Conservation (phyloP, 2,113 vertebrate genomes). For the Sebastes schlegelii region DNA sequence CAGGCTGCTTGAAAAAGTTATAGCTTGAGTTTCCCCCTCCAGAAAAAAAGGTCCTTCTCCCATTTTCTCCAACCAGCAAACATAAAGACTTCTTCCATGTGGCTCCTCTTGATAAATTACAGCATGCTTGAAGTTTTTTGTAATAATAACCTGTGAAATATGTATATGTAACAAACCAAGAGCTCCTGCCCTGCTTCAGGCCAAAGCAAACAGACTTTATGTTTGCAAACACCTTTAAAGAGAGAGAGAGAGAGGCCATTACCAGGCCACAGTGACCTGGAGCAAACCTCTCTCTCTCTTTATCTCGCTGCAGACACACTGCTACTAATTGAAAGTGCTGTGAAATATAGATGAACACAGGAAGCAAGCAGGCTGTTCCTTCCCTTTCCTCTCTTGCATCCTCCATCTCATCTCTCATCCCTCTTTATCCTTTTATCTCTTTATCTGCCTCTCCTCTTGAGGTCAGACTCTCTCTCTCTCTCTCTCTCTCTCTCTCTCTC, state of each 20-base stretch:
- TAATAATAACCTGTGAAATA: slow-evolving; percentile 64
- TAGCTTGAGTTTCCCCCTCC: not conserved
- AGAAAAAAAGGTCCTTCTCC: slow-evolving; percentile 7
- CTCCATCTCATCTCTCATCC: slow-evolving; percentile 62
- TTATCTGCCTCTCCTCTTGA: slow-evolving; percentile 54
- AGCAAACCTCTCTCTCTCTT: slow-evolving; percentile 60
- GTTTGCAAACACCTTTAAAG: slow-evolving; percentile 66
- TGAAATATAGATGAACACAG: slow-evolving; percentile 78
- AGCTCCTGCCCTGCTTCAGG: slow-evolving; percentile 41
- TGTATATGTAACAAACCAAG: slow-evolving; percentile 59
- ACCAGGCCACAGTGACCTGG: slow-evolving; percentile 64
- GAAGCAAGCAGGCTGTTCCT: slow-evolving; percentile 63
- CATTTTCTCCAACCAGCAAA: slow-evolving; percentile 11
- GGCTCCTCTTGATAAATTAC: slow-evolving; percentile 72
- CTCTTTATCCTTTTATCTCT: slow-evolving; percentile 71
- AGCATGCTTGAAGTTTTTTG: slow-evolving; percentile 51
- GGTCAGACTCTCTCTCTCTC: slow-evolving; percentile 45
- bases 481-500: slow-evolving; percentile 6
- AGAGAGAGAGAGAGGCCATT: slow-evolving; percentile 52
- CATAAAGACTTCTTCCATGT: slow-evolving; percentile 48
- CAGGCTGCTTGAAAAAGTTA: slow-evolving; percentile 6
- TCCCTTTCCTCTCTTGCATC: slow-evolving; percentile 61
- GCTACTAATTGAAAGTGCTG: slow-evolving; percentile 77
- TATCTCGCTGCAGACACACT: slow-evolving; percentile 55
- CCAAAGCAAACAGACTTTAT: slow-evolving; percentile 70